Evolutionary conservation across 2,888 invertebrate species (phyloP).

Genomic region (Aphelenchoides bicaudatus): DNA sequence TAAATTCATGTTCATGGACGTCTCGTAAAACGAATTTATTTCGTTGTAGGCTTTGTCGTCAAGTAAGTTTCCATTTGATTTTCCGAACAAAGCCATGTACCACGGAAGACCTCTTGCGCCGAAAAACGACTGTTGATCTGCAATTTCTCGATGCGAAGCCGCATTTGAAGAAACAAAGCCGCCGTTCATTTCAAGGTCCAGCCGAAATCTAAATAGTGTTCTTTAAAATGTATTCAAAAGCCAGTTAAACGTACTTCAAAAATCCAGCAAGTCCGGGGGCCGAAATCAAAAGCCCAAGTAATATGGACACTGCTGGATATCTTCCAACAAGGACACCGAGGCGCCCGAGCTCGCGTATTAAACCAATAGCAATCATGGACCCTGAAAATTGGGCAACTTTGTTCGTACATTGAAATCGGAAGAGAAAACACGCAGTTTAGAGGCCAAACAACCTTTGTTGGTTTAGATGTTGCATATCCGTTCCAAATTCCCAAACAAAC

Average conservation of each 20-base stretch:
- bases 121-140: conserved; percentile 30
- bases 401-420: no score
- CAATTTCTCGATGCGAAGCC: conserved; percentile 31
- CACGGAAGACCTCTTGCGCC: conserved; percentile 29
- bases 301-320: neutral
- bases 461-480: no score
- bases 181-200: conserved; percentile 15
- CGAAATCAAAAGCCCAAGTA: neutral
- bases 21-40: conserved; percentile 29
- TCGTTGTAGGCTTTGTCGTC: conserved; percentile 22
- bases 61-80: conserved; percentile 33
- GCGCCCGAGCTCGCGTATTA: conserved; percentile 2
- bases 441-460: no score
- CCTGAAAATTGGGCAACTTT: no score
- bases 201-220: neutral
- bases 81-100: conserved; percentile 36
- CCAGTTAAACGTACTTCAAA: neutral
- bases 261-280: conserved; percentile 1
- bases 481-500: no score
- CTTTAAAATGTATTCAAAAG: neutral
- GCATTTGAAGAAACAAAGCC: conserved; percentile 32
- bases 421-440: no score
- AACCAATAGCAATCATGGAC: conserved; percentile 14
- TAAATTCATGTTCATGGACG: conserved; percentile 20
- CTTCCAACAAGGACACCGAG: conserved; percentile 9